A percentile compares a stretch with the other conserved stretches of the same genome.
phyloP scores from a whole-genome alignment of 2,888 invertebrate genomes.

The Slavum lentiscoides region DNA sequence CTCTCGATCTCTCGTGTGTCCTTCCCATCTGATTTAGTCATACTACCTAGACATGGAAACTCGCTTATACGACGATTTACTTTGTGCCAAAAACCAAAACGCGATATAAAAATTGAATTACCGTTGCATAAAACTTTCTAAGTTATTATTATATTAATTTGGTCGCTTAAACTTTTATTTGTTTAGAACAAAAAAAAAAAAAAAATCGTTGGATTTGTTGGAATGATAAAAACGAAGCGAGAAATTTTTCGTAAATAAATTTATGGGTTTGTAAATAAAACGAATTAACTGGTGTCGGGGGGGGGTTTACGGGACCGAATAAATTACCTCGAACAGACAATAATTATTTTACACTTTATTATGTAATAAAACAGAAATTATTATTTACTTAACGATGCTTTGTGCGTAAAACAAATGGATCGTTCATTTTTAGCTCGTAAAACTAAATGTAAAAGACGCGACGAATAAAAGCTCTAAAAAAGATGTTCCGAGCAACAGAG shows the following conservation, averaged over 20 bases:
- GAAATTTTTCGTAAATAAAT: neutral
- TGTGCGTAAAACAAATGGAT: neutral
- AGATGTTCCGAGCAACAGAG: neutral
- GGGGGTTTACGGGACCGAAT: neutral
- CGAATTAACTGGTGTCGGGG: neutral
- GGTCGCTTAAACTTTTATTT: neutral
- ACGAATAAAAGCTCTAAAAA: neutral
- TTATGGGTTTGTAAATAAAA: constrained; percentile 7
- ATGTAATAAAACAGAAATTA: constrained; percentile 13
- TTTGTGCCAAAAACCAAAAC: neutral
- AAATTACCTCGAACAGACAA: constrained; percentile 7
- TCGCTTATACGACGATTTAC: too few relatives aligned
- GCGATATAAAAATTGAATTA: neutral
- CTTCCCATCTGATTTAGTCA: too few relatives aligned
- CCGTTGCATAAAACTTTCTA: neutral
- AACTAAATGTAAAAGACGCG: neutral
- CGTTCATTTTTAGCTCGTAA: constrained; percentile 3
- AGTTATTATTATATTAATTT: neutral
- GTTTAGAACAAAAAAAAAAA: neutral
- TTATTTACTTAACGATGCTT: constrained; percentile 4
- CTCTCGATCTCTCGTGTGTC: too few relatives aligned
- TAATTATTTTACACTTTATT: constrained; percentile 34
- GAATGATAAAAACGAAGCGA: neutral
- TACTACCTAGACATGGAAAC: too few relatives aligned
- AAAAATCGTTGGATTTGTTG: neutral